Base-by-base conservation (phyloP, 1,140 invertebrate genomes). In the Drosophila funebris region DNA sequence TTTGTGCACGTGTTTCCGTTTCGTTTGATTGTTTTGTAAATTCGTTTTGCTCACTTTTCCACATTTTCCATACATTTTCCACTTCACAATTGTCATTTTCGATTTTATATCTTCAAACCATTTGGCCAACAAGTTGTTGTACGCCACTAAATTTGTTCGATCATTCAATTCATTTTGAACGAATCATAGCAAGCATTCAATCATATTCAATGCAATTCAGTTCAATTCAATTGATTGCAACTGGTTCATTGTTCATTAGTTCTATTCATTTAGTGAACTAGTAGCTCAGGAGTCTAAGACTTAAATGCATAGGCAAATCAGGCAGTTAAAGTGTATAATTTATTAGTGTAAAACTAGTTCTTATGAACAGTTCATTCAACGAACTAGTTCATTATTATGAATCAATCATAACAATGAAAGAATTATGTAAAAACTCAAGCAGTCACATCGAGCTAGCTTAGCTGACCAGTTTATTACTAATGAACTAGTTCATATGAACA, bases 21-120 rank as follows among this genome's bases (percentile, higher is more conserved):
- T 46, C 74, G 71, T 85, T 87, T 90, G 71, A 85, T 87, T 84
- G 87, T 90, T 90, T 90, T 90, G 83, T 90, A 88, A 76, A 87
- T 88, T 90, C 88, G 87, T 90, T 92, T 91, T 93, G 93, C 93
- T 93, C 93, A 93, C 92, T 90, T 92, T 92, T 92, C 90, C 92
- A 85, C 92, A 91, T 93, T 93, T 41, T 31, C 39, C 46, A 70
- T 31, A 44, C 20, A 27, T 48, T 44, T n/a, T n/a, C n/a, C n/a
- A n/a, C n/a, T n/a, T 24, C 53, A 41, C 53, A 71, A 68, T 67
- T 58, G 31, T 68, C 62, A 50, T 18, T 41, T 48, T 88, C 58
- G 60, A 16, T n/a, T n/a, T n/a, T n/a, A n/a, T n/a, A 27, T 27
- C 48, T n/a, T 36, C 8, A 14, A 27, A 24, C 50, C 20, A 58